These are phyloP conservation scores for Acronicta alni DNA, from an alignment of 2,888 invertebrate species.

Conservation along the genomic window DNA sequence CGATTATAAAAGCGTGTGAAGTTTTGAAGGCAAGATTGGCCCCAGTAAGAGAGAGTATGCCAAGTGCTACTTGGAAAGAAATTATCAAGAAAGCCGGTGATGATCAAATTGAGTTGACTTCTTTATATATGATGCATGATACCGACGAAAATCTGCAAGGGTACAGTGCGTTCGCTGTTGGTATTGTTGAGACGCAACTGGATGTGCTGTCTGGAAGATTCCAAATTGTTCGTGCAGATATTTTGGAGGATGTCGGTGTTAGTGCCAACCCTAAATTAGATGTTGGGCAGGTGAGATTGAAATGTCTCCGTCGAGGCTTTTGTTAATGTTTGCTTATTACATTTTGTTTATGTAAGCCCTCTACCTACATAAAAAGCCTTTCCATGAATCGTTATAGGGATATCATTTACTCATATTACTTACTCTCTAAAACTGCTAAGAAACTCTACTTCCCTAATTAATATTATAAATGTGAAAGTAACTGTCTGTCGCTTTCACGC, in stretches of 20 bases:
- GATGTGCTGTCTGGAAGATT: conserved; percentile 92
- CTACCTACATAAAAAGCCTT: too few relatives aligned
- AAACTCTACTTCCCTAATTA: too few relatives aligned
- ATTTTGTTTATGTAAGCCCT: too few relatives aligned
- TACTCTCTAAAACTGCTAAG: too few relatives aligned
- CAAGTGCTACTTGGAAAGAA: conserved; percentile 89
- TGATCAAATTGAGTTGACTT: conserved; percentile 89
- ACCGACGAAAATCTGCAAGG: conserved; percentile 82
- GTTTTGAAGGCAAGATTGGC: conserved; percentile 88
- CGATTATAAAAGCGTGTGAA: conserved; percentile 90
- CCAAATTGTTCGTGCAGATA: conserved; percentile 89
- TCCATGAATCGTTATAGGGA: too few relatives aligned
- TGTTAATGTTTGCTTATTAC: not conserved
- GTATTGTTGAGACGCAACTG: conserved; percentile 91
- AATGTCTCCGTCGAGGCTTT: not conserved
- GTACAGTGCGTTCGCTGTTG: conserved; percentile 90
- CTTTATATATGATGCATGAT: conserved; percentile 89
- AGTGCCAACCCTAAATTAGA: conserved; percentile 92
- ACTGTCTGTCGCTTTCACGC: too few relatives aligned
- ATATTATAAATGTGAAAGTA: too few relatives aligned
- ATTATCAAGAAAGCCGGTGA: conserved; percentile 87
- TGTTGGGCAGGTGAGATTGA: conserved; percentile 89
- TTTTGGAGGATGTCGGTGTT: conserved; percentile 91
- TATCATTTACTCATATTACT: too few relatives aligned
- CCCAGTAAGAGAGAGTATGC: conserved; percentile 83